A percentile compares a stretch with the other conserved stretches of the same genome.
phyloP scores from a whole-genome alignment of 1,140 invertebrate genomes.

The Atta cephalotes region DNA sequence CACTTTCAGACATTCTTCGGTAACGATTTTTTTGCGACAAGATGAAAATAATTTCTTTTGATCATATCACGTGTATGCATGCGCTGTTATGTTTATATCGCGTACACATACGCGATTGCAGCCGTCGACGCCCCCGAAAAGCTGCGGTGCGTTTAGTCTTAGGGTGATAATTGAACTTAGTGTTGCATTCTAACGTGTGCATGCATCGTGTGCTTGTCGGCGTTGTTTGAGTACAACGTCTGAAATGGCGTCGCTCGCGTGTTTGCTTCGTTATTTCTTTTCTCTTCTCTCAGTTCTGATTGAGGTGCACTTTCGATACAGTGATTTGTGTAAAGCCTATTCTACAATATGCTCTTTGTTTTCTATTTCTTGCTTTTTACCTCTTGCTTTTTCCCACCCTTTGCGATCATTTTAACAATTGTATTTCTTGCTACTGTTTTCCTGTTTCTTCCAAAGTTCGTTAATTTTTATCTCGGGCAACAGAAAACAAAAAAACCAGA shows the following conservation, averaged over 20 bases:
- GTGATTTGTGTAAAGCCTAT: too few relatives aligned
- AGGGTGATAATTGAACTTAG: constrained; percentile 83
- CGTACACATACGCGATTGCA: constrained; percentile 70
- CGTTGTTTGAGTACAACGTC: constrained; percentile 32
- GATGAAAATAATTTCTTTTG: constrained; percentile 54
- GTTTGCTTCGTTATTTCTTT: background rate
- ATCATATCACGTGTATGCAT: background rate
- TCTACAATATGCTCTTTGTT: background rate
- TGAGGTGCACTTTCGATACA: background rate
- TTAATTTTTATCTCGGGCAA: too few relatives aligned
- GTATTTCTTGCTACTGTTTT: too few relatives aligned
- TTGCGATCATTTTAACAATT: too few relatives aligned
- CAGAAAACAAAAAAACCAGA: too few relatives aligned
- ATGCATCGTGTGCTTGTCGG: constrained; percentile 63
- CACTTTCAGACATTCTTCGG: background rate
- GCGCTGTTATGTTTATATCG: constrained; percentile 54
- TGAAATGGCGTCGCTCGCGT: background rate
- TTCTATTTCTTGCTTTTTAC: too few relatives aligned
- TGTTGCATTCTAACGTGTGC: constrained; percentile 75
- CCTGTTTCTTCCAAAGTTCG: too few relatives aligned
- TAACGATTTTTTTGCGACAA: background rate
- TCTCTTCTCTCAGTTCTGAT: background rate
- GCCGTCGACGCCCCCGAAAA: background rate
- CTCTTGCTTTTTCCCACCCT: too few relatives aligned
- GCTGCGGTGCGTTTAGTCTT: constrained; percentile 59